Percentiles rank a stretch among this genome's conserved stretches.
Conservation (phyloP, 1,140 invertebrate species). For the Bacillus rossius region DNA sequence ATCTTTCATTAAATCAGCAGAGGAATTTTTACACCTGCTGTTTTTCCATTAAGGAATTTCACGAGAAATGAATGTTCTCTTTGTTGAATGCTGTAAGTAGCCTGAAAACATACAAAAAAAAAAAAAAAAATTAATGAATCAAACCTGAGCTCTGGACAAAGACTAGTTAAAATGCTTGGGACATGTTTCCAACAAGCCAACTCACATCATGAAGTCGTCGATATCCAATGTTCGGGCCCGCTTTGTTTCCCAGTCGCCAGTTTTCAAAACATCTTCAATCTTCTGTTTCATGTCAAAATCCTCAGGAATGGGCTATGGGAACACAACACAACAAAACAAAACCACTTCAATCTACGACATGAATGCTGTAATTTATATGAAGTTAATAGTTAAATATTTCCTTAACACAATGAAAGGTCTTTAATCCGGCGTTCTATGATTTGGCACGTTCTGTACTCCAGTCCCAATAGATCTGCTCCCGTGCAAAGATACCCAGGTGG, state of each 20-base stretch:
- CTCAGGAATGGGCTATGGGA: conserved; percentile 64
- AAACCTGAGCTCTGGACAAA: conserved; percentile 12
- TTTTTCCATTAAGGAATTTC: too few species aligned
- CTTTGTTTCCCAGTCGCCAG: conserved; percentile 62
- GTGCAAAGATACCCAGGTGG: too few species aligned
- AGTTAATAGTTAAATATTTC: too few species aligned
- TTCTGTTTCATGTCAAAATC: conserved; percentile 85
- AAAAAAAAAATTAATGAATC: conserved; percentile 5
- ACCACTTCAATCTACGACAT: too few species aligned
- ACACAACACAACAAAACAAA: conserved; percentile 14
- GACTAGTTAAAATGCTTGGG: background rate
- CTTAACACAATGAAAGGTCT: too few species aligned
- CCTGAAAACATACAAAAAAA: conserved; percentile 45
- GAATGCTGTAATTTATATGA: too few species aligned
- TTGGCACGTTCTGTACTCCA: too few species aligned
- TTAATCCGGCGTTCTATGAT: too few species aligned
- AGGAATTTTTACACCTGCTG: too few species aligned
- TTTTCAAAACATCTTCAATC: conserved; percentile 67
- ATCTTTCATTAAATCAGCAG: too few species aligned
- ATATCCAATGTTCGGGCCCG: conserved; percentile 92
- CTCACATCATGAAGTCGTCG: conserved; percentile 88
- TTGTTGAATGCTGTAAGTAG: conserved; percentile 83
- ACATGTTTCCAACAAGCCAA: conserved; percentile 17
- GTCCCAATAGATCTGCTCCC: too few species aligned
- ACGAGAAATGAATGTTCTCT: conserved; percentile 86